A percentile compares a stretch with the other conserved stretches of the same genome.
Conservation (phyloP, 2,113 vertebrate species). For the Globicephala melas region DNA sequence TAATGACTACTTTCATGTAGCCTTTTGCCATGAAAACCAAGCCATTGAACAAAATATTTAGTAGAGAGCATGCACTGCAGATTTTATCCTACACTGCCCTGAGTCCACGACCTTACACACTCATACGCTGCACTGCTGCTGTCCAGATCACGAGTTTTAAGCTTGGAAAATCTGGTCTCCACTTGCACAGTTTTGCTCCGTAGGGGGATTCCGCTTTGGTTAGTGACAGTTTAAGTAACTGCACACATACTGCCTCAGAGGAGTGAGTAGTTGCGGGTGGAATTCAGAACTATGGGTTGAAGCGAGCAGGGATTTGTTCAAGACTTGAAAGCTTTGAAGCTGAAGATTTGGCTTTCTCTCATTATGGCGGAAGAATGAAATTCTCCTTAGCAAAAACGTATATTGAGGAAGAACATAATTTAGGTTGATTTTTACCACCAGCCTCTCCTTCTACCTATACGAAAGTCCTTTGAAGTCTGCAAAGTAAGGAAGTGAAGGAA, state of each 20-base stretch:
- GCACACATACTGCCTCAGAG: background rate
- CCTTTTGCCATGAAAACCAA: constrained; percentile 48
- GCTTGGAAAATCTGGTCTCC: constrained; percentile 24
- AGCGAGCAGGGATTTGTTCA: background rate
- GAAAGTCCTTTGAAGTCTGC: constrained; percentile 56
- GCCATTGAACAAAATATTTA: constrained; percentile 58
- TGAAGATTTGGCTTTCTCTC: background rate
- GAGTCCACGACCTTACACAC: constrained; percentile 10
- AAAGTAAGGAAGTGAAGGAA: background rate
- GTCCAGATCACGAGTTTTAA: constrained; percentile 43
- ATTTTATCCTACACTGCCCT: constrained; percentile 27
- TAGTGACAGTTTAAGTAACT: background rate
- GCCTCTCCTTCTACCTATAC: background rate
- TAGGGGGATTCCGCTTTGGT: background rate
- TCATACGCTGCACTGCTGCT: background rate
- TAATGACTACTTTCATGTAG: constrained; percentile 34
- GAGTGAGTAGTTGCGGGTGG: constrained; percentile 9
- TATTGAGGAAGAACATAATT: constrained; percentile 54
- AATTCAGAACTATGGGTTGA: background rate
- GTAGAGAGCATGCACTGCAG: background rate
- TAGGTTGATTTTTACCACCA: constrained; percentile 32
- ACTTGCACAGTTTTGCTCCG: background rate
- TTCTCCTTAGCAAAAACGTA: constrained; percentile 14
- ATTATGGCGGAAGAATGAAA: constrained; percentile 5
- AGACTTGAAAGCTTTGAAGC: constrained; percentile 37